Evolutionary conservation across 2,888 invertebrate genomes (phyloP).

Genomic region (Seira ritae): DNA sequence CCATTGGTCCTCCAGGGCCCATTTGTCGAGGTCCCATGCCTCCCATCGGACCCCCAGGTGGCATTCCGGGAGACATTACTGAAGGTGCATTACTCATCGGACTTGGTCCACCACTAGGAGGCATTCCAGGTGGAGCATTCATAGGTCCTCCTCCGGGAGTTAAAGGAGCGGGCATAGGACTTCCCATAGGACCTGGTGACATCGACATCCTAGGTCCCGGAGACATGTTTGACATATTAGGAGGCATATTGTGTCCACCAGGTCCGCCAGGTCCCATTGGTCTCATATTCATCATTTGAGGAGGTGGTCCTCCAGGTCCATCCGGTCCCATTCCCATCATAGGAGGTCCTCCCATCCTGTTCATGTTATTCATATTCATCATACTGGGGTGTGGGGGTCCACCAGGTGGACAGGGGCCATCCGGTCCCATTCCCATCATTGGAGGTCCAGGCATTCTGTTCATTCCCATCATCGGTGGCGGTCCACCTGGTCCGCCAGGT

Average conservation of each 20-base stretch:
- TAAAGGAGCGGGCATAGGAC: neutral
- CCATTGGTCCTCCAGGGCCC: slow-evolving; percentile 59
- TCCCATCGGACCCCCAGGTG: too few species aligned
- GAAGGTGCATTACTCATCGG: neutral
- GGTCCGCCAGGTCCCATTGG: slow-evolving; percentile 26
- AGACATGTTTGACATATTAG: slow-evolving; percentile 32
- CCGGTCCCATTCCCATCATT: slow-evolving; percentile 76
- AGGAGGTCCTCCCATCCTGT: slow-evolving; percentile 82
- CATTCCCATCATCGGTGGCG: slow-evolving; percentile 63
- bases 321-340: too few species aligned
- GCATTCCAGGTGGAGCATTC: too few species aligned
- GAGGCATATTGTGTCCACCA: too few species aligned
- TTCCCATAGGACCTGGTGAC: slow-evolving; percentile 41
- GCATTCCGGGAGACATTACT: slow-evolving; percentile 28
- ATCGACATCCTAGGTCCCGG: slow-evolving; percentile 49
- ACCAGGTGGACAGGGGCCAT: slow-evolving; percentile 79
- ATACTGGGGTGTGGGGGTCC: slow-evolving; percentile 81
- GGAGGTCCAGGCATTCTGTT: slow-evolving; percentile 74
- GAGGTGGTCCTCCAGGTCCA: slow-evolving; percentile 77
- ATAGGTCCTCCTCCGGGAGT: neutral
- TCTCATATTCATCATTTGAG: neutral
- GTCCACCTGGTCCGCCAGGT: slow-evolving; percentile 38
- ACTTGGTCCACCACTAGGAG: too few species aligned
- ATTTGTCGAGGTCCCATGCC: slow-evolving; percentile 77
- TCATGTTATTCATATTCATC: slow-evolving; percentile 79